Conservation (phyloP, 2,888 invertebrate species). For the Gisinianus flammeolus region DNA sequence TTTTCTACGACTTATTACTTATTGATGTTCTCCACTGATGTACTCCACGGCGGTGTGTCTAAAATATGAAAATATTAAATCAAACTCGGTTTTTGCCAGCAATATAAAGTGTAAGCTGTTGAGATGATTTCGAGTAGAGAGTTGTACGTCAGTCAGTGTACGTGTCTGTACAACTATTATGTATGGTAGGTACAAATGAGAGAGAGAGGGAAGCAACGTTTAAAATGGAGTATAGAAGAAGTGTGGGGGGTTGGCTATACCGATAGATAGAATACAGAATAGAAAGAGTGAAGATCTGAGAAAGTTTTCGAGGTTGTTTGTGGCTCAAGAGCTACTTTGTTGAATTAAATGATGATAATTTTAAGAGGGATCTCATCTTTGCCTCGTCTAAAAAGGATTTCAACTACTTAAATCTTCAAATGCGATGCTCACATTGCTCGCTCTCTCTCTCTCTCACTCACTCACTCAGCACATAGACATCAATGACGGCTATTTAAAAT, state of each 20-base stretch:
- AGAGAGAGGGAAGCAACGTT: background rate
- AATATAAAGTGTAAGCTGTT: background rate
- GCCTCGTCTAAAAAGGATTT: constrained; percentile 27
- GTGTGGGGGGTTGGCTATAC: background rate
- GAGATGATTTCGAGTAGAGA: background rate
- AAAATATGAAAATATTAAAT: background rate
- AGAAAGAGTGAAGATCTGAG: background rate
- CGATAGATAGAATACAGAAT: background rate
- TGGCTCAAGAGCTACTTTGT: constrained; percentile 29
- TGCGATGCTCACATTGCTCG: background rate
- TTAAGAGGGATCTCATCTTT: constrained; percentile 32
- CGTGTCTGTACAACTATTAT: background rate
- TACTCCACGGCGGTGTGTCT: background rate
- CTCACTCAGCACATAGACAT: background rate
- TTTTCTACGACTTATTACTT: background rate
- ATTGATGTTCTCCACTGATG: background rate
- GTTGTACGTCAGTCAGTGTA: background rate
- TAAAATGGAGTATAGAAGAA: background rate
- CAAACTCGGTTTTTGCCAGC: background rate
- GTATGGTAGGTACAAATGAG: background rate
- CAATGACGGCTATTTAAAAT: constrained; percentile 18
- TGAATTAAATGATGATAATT: constrained; percentile 39
- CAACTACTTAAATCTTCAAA: constrained; percentile 21
- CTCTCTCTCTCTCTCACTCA: background rate
- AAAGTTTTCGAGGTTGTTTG: constrained; percentile 24